Base-by-base conservation (phyloP, 1,140 invertebrate genomes). In the Phenacoccus solenopsis region DNA sequence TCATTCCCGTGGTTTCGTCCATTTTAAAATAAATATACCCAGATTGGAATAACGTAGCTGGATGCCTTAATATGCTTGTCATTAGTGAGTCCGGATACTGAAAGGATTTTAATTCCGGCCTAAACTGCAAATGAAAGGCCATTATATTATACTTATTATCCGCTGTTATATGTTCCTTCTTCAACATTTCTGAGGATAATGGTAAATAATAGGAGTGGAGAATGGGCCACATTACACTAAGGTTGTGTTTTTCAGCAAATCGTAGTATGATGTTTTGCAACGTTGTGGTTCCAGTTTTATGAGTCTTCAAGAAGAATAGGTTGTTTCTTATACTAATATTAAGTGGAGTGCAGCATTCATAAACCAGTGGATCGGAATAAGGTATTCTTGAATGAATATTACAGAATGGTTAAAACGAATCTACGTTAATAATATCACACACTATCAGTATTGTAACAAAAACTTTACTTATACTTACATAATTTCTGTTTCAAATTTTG, bases 231-330 rank as follows among this genome's bases (percentile, higher is more conserved):
- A 80, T 77, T 72, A 83, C 78, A 30, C 76, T 74, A 13, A 81
- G 72, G n/a, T 78, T 73, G 28, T 78, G 73, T n/a, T 72, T 68
- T 21, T 75, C 74, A 13, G 78, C 81, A 74, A 77, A 81, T 25
- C 81, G 73, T 72, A 82, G 73, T 7, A 83, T 74, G 67, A 83
- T 79, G 72, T 81, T 82, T 71, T 82, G 80, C 3, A 82, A 72
- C 0, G 81, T 81, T 13, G 77, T 78, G 69, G 81, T 81, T 5
- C 78, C 82, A 70, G 80, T n/a, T n/a, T n/a, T n/a, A n/a, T 83
- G 80, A 0, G 78, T 78, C 72, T 82, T 82, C n/a, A 82, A 72
- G 72, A 82, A 82, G 57, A 78, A 74, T 20, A 77, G 72, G 35
- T 74, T 67, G 16, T 64, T 72, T 5, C 49, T 64, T 5, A 32